Percentiles rank a stretch among this genome's conserved stretches.
Evolutionary conservation across 2,797 vertebrate species (phyloP).

Genomic region (Alca torda): DNA sequence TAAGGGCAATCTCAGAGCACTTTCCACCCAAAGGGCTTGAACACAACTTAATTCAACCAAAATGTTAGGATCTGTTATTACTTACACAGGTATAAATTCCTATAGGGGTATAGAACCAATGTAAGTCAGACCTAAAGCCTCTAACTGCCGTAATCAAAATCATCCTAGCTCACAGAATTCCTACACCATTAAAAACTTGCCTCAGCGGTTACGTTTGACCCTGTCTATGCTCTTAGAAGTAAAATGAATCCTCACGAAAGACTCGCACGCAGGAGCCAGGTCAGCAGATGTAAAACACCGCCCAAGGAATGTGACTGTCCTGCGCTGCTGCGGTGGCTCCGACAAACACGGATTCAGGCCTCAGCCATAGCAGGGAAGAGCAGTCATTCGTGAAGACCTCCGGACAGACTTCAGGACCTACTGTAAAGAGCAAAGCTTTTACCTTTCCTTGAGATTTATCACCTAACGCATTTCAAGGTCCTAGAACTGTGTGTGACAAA

Average conservation of each 20-base stretch:
- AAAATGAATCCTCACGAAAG: conserved; percentile 6
- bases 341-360: background rate
- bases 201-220: background rate
- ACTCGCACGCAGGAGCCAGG: background rate
- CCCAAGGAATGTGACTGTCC: background rate
- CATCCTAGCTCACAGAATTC: background rate
- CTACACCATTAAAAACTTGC: background rate
- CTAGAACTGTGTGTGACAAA: background rate
- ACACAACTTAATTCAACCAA: background rate
- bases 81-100: conserved; percentile 1
- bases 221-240: background rate
- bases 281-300: background rate
- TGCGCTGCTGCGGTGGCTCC: background rate
- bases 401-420: background rate
- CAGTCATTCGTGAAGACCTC: background rate
- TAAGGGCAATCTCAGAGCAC: background rate
- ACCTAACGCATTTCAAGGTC: background rate
- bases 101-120: background rate
- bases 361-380: background rate
- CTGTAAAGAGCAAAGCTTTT: background rate
- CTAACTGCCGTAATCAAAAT: conserved; percentile 4
- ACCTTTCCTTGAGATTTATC: conserved; percentile 6
- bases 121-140: background rate
- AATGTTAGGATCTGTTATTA: background rate
- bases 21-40: background rate